Percentiles rank a stretch among this genome's conserved stretches.
phyloP scores from a whole-genome alignment of 2,888 invertebrate species.

The Leuctra nigra region DNA sequence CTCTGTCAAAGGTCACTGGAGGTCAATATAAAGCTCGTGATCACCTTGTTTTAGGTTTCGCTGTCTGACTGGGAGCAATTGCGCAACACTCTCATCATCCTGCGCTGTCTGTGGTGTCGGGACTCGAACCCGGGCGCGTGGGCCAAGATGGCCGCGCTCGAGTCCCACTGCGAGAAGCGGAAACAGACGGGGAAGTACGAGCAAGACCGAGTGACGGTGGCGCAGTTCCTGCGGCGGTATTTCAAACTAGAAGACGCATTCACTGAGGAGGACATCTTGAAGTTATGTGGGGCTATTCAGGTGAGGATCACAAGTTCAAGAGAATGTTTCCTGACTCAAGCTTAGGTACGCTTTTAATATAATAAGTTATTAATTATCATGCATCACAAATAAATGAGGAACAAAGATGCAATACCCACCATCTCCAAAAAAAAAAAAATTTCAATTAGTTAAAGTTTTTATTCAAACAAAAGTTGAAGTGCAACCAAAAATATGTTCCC shows the following conservation, averaged over 20 bases:
- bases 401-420: background rate
- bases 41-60: no score
- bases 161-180: conserved; percentile 59
- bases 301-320: no score
- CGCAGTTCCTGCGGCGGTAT: conserved; percentile 53
- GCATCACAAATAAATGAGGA: background rate
- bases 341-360: no score
- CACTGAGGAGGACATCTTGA: conserved; percentile 65
- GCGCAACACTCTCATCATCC: conserved; percentile 64
- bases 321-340: no score
- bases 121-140: conserved; percentile 56
- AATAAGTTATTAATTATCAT: background rate
- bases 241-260: conserved; percentile 56
- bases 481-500: no score
- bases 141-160: conserved; percentile 52
- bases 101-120: conserved; percentile 62
- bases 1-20: no score
- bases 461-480: background rate
- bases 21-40: no score
- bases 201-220: conserved; percentile 45
- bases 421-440: background rate
- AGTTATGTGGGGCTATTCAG: conserved; percentile 68
- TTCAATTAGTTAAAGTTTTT: background rate
- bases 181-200: conserved; percentile 43
- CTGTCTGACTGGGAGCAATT: conserved; percentile 64